Conservation (phyloP, 2,888 invertebrate genomes). For the Steinernema hermaphroditum region DNA sequence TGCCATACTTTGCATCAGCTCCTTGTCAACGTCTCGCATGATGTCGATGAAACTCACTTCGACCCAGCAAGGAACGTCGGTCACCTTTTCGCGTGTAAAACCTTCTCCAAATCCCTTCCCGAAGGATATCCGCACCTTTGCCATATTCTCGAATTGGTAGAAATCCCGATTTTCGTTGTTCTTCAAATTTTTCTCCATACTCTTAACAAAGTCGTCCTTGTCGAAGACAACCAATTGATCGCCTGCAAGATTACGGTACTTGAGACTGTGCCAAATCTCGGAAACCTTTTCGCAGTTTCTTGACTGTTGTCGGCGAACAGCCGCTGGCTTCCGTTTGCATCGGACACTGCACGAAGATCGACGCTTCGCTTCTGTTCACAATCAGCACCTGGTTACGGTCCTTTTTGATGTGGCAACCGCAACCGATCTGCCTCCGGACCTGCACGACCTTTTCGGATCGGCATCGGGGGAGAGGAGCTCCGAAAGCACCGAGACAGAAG, state of each 20-base stretch:
- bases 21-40: constrained; percentile 1
- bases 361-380: background rate
- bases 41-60: background rate
- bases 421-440: background rate
- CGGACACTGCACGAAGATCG: constrained; percentile 11
- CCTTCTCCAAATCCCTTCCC: constrained; percentile 11
- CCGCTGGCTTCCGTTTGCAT: background rate
- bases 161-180: background rate
- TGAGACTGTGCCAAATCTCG: background rate
- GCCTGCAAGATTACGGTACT: background rate
- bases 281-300: background rate
- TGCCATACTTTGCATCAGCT: background rate
- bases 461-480: too few species aligned
- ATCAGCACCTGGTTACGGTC: background rate
- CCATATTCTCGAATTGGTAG: constrained; percentile 11
- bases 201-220: background rate
- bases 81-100: background rate
- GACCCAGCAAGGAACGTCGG: constrained; percentile 7
- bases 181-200: background rate
- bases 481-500: constrained; percentile 3
- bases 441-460: background rate
- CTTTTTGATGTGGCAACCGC: constrained; percentile 9
- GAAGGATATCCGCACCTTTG: background rate
- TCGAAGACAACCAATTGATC: background rate
- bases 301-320: background rate